Base-by-base conservation (phyloP, 2,113 vertebrate species). In the Tiliqua scincoides region DNA sequence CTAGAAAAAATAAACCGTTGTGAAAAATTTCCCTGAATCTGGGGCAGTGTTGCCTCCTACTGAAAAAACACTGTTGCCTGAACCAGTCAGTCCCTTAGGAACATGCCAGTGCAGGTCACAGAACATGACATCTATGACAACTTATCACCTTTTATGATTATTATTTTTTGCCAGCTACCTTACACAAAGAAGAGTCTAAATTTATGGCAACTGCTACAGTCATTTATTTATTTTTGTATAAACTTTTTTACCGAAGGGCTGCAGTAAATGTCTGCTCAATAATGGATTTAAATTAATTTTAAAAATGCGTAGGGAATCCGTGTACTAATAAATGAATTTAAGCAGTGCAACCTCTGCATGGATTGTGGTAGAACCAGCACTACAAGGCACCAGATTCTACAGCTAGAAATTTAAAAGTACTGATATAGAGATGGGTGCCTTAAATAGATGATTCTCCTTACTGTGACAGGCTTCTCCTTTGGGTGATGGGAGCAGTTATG, bases 341-440 rank as follows among this genome's bases (percentile, higher is more conserved):
- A 94, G 61, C 91, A 87, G 81, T 95, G 92, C 94, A 92, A 90
- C 89, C 89, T 94, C 88, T 95, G 85, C 89, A 88, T 95, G 93
- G 91, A 84, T 96, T 92, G 91, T 96, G 96, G 95, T 97, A 54
- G 40, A 74, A 96, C 96, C 93, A 93, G 84, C 94, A 89, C 94
- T 95, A 94, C 95, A 74, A 97, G 96, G 89, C 93, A 93, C 76
- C 95, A 96, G 78, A 90, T 97, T 96, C 96, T 96, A 94, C 94
- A 95, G 95, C 91, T 83, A 85, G 91, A 95, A 94, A 91, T 92
- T 94, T n/a, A 87, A 91, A 96, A 96, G 97, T 96, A 94, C 95
- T 95, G 96, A 96, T 95, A 95, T 95, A 95, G 93, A 96, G 97
- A 95, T 97, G 96, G 94, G 97, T 95, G 96, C 94, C 95, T 95